Base-by-base conservation (phyloP, 2,888 invertebrate genomes). In the Synergus laeviventris region DNA sequence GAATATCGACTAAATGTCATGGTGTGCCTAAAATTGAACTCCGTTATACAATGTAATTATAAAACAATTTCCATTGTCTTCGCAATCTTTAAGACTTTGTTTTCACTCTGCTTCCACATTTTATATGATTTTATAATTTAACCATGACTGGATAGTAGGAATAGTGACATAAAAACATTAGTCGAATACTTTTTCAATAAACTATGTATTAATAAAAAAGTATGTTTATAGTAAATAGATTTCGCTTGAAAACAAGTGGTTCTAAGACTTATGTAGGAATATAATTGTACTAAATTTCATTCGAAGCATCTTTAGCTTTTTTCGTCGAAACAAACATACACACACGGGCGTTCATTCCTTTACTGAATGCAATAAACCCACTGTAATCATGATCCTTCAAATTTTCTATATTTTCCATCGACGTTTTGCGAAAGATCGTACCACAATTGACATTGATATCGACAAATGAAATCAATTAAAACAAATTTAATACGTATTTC, bases 1-100 rank as follows among this genome's bases (percentile, higher is more conserved):
- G 31, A 77, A 73, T 39, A 49, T 56, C 49, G 75, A 75, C 21
- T 42, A 62, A 60, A 74, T 70, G 74, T 56, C 45, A 39, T 36
- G 45, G 64, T 42, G 45, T 31, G 64, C 42, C 54, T 73, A 49
- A 56, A 18, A 56, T 56, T 0, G 18, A 56, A 56, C 56, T 56
- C 2, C 8, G 56, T 21, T 56, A 21, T n/a, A 54, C n/a, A n/a
- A n/a, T n/a, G n/a, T n/a, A n/a, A n/a, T n/a, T n/a, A n/a, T n/a
- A n/a, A n/a, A n/a, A n/a, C 45, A 16, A 1, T 45, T 45, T 2
- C 7, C 7, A n/a, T 45, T n/a, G 16, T 1, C 49, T 49, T 49
- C 8, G 2, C 5, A 49, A 49, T 49, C n/a, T n/a, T 49, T 42
- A 45, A 45, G 7, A 11, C 5, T 16, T 16, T 4, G 1, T 0